Base-by-base conservation (phyloP, 2,113 vertebrate species). In the Ahaetulla prasina region DNA sequence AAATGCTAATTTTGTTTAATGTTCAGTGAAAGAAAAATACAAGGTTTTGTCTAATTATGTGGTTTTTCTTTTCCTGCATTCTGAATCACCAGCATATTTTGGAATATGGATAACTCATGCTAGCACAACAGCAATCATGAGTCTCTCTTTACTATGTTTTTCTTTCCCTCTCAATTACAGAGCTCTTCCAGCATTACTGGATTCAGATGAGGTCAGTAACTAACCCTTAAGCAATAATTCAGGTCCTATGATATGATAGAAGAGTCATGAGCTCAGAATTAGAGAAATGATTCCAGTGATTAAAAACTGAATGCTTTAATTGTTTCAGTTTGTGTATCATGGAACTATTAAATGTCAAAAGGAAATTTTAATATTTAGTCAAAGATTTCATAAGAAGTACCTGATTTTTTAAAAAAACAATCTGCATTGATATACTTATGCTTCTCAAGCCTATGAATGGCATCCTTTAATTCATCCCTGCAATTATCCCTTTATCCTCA, bases 151-250 rank as follows among this genome's bases (percentile, higher is more conserved):
- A 53, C 1, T 63, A 35, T 84, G 47, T 63, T 20, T 74, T 92
- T 92, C 85, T 80, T 91, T 74, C 84, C 7, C 93, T 88, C 90
- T 84, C 39, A 57, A 84, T 80, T 92, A 35, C 95, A 98, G 98
- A 88, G 98, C 98, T 95, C 97, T 98, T 95, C 98, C 98, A 92
- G 98, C 97, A 92, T 97, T 98, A 96, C 93, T 98, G 94, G 98
- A 98, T 97, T 98, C 98, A 94, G 98, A 98, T 94, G 98, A 98
- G 98, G 98, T 98, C 94, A 97, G 98, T 98, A 96, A 95, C 93
- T 85, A 95, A 94, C 91, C 95, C 22, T 89, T 93, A 85, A 86
- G 86, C 91, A 92, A 90, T 90, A 80, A 91, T 90, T 94, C 4
- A 95, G 94, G 27, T 95, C 54, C 94, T 94, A 8, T 96, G 91